phyloP scores from a whole-genome alignment of 2,113 vertebrate genomes.

The Myiagra hebetior region DNA sequence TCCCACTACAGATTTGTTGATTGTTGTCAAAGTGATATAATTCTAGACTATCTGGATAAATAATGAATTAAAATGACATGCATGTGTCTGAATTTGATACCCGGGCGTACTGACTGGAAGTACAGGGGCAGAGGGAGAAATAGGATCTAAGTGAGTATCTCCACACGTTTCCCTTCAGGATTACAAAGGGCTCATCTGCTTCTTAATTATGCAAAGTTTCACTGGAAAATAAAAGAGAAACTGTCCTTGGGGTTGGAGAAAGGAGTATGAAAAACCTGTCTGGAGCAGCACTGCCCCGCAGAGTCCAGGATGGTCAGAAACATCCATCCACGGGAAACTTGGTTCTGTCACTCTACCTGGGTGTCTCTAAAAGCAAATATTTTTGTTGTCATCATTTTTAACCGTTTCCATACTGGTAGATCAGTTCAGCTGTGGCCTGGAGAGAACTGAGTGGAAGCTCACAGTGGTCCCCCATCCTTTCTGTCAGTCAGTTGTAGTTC shows the following conservation, averaged over 20 bases:
- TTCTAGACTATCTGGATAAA: not conserved
- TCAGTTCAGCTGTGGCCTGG: not conserved
- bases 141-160: not conserved
- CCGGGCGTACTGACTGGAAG: not conserved
- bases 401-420: accelerated
- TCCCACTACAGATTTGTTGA: not conserved
- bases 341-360: not conserved
- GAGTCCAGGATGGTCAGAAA: not conserved
- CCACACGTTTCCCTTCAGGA: not conserved
- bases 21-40: not conserved
- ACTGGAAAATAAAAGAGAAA: not conserved
- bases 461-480: not conserved
- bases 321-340: not conserved
- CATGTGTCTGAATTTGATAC: not conserved
- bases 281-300: not conserved
- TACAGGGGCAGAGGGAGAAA: not conserved
- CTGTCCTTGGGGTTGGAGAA: not conserved
- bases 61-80: constrained; percentile 23
- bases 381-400: not conserved
- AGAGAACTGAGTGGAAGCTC: not conserved
- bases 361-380: not conserved
- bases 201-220: not conserved
- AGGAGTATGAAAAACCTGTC: not conserved
- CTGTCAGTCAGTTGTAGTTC: not conserved
- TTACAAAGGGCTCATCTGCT: not conserved